Evolutionary conservation across 1,140 invertebrate genomes (phyloP), one percentile per base, ranked within the genome.

Genomic region (Anoplolepis gracilipes): DNA sequence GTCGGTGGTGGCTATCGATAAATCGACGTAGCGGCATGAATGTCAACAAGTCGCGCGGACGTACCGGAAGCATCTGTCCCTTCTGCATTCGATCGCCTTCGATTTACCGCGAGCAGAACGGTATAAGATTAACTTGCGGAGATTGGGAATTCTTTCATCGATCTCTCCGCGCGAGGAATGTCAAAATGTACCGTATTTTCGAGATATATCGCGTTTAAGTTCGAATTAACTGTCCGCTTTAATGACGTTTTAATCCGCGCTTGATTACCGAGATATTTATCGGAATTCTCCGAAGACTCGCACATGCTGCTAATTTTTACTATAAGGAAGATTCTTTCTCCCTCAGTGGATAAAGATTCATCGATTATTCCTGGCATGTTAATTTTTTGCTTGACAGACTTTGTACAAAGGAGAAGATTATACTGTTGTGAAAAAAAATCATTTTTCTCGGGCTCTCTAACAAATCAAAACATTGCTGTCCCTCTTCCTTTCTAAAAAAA

Each of bases 21-120:
- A 69, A 42, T 22, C 49, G 65, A 42, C 28, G 25, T 59, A 42
- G 19, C 36, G 28, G 53, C 77, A 25, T 59, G 67, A 73, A 82
- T 73, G 55, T 73, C 53, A 82, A 72, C 67, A 73, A 82, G 67
- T 73, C 39, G 67, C 33, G 77, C 49, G 65, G 6, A 72, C 25
- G 36, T 39, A 13, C 67, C 67, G 78, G 67, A 82, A 82, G 53
- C 67, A 33, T 82, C 59, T 82, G 19, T 73, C 67, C 25, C 67
- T 65, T 67, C 22, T 42, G 19, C 49, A 19, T 11, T 16, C 36
- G 49, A 59, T 57, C 19, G 33, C 59, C 65, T 16, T 22, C 36
- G 77, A n/a, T 53, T 8, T 8, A 13, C n/a, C 30, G 30, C 30
- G 8, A 22, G 2, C 3, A 36, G 33, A 36, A 36, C 59, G 75